A percentile compares a stretch with the other conserved stretches of the same genome.
These are phyloP conservation scores for Phengaris arion DNA, from an alignment of 2,888 invertebrate genomes.

Conservation along the genomic window DNA sequence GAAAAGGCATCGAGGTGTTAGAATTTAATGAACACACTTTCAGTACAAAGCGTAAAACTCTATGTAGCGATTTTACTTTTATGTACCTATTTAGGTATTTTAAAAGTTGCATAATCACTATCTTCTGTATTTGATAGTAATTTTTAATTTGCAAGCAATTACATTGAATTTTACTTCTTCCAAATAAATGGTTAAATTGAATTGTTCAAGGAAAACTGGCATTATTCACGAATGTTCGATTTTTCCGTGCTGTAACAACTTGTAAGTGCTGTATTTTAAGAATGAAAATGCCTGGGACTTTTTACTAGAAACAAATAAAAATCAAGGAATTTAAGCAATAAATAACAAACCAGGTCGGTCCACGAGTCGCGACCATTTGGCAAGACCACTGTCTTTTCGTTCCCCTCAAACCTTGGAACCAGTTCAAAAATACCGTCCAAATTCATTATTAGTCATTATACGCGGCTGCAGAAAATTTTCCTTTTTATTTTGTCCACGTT, in stretches of 20 bases:
- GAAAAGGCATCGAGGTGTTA: conserved; percentile 23
- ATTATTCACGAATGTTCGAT: neutral
- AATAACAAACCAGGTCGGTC: neutral
- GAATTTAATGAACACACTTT: conserved; percentile 25
- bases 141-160: neutral
- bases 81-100: too few species aligned
- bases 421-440: conserved; percentile 16
- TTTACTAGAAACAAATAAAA: too few species aligned
- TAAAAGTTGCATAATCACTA: neutral
- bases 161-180: neutral
- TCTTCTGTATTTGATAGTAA: neutral
- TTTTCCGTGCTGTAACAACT: neutral
- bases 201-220: conserved; percentile 7
- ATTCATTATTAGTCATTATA: conserved; percentile 6
- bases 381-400: conserved; percentile 15
- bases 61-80: neutral
- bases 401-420: conserved; percentile 23
- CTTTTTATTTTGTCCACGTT: neutral
- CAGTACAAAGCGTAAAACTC: neutral
- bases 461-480: neutral
- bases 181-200: neutral
- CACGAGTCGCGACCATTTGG: neutral
- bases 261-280: neutral
- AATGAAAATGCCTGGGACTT: too few species aligned
- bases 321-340: neutral